phyloP scores from a whole-genome alignment of 2,797 vertebrate genomes.

The Etheostoma perlongum region DNA sequence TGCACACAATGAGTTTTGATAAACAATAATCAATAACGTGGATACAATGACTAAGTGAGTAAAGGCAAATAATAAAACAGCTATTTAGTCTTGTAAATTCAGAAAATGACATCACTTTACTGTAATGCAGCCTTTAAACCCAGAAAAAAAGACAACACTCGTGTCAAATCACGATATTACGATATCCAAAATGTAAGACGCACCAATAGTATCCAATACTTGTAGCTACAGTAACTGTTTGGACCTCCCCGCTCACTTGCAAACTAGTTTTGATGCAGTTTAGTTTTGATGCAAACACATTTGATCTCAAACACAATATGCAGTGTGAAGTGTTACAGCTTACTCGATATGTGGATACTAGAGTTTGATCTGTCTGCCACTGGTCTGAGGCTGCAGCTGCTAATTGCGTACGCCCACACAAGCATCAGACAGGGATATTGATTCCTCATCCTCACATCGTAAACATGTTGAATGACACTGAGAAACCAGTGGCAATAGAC shows the following conservation, averaged over 20 bases:
- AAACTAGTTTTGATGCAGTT: not conserved
- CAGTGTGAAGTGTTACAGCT: not conserved
- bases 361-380: slow-evolving; percentile 66
- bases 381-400: slow-evolving; percentile 45
- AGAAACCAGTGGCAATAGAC: slow-evolving; percentile 44
- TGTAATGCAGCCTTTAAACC: too few species aligned
- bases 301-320: not conserved
- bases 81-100: too few species aligned
- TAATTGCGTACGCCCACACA: slow-evolving; percentile 73
- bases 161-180: too few species aligned
- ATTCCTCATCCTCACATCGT: slow-evolving; percentile 68
- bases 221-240: not conserved
- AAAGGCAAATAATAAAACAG: too few species aligned
- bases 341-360: not conserved
- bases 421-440: slow-evolving; percentile 59
- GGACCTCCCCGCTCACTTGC: too few species aligned
- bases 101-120: too few species aligned
- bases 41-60: too few species aligned
- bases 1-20: too few species aligned
- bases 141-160: too few species aligned
- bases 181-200: too few species aligned
- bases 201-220: not conserved
- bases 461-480: slow-evolving; percentile 64
- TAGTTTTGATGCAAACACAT: not conserved
- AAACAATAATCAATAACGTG: too few species aligned